Conservation (phyloP, 2,113 vertebrate species). For the Lipotes vexillifer region DNA sequence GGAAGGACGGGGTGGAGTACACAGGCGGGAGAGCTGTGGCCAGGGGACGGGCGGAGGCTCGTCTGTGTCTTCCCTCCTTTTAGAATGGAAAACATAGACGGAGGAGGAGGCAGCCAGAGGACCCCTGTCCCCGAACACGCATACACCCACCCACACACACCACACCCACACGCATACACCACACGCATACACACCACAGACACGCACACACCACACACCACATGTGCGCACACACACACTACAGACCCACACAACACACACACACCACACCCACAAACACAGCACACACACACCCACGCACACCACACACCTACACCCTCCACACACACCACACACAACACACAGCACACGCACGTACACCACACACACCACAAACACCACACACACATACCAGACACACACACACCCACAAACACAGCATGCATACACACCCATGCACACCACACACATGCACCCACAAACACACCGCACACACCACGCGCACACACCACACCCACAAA, state of each 20-base stretch:
- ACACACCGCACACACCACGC: accelerated
- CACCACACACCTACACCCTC: no score
- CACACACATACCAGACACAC: accelerated
- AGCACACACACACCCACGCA: no score
- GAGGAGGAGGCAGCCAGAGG: neutral
- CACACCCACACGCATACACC: accelerated
- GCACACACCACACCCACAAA: accelerated
- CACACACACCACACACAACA: no score
- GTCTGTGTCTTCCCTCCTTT: neutral
- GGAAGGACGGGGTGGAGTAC: neutral
- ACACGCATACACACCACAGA: accelerated
- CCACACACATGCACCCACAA: no score
- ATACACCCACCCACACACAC: accelerated
- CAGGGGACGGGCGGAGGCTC: accelerated
- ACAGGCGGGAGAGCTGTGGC: neutral
- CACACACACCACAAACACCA: no score
- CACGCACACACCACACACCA: no score
- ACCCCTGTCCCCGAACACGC: accelerated
- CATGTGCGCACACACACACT: accelerated
- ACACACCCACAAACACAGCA: accelerated
- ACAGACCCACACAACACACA: neutral
- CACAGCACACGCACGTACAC: no score
- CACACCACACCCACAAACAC: no score
- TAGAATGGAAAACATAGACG: neutral
- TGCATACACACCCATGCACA: no score